phyloP scores from a whole-genome alignment of 2,888 invertebrate genomes.

The Thera britannica region DNA sequence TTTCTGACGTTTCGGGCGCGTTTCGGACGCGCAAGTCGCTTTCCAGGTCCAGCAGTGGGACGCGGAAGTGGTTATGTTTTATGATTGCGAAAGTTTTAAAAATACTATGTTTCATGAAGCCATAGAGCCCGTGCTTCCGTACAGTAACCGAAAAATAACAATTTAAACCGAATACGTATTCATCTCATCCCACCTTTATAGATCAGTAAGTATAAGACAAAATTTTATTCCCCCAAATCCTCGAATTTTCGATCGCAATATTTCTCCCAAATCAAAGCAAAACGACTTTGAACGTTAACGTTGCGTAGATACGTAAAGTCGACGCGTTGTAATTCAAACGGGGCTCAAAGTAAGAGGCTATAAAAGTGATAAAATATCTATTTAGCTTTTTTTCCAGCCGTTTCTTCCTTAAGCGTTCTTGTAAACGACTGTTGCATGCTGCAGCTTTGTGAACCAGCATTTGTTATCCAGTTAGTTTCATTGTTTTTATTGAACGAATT shows the following conservation, averaged over 20 bases:
- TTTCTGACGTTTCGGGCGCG: no score
- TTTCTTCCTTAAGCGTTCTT: slow-evolving; percentile 47
- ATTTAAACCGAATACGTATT: no score
- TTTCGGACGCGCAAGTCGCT: no score
- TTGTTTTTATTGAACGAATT: not conserved
- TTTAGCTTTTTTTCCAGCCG: slow-evolving; percentile 71
- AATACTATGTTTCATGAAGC: no score
- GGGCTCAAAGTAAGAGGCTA: slow-evolving; percentile 74
- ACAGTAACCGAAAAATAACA: no score
- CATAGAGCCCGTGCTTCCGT: no score
- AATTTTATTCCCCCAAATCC: slow-evolving; percentile 14
- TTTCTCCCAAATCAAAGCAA: slow-evolving; percentile 41
- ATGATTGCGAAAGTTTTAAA: not conserved
- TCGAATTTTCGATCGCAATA: slow-evolving; percentile 36
- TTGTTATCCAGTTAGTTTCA: not conserved
- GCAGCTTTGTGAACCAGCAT: not conserved
- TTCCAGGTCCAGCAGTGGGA: no score
- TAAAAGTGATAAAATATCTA: slow-evolving; percentile 83
- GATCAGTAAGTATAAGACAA: slow-evolving; percentile 5
- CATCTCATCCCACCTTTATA: not conserved
- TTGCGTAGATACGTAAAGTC: slow-evolving; percentile 51
- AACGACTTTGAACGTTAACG: slow-evolving; percentile 45
- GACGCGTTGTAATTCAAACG: slow-evolving; percentile 66
- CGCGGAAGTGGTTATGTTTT: no score
- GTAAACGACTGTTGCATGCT: slow-evolving; percentile 17